Percentiles rank a stretch among this genome's conserved stretches.
Evolutionary conservation across 2,113 vertebrate species (phyloP).

Genomic region (Platichthys flesus): DNA sequence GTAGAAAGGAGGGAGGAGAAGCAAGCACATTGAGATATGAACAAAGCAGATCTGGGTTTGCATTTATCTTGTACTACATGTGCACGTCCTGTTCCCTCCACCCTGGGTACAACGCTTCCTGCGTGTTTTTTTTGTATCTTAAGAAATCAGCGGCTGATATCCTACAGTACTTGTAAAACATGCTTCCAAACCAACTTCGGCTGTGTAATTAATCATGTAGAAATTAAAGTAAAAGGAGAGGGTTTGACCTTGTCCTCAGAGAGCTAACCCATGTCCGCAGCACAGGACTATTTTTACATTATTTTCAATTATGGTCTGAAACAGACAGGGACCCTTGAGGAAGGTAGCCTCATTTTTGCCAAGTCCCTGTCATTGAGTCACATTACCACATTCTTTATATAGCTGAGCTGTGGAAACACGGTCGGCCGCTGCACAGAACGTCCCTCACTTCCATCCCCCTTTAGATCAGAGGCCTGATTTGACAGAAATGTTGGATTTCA

Average conservation of each 20-base stretch:
- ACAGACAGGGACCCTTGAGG: slow-evolving; percentile 71
- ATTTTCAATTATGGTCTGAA: slow-evolving; percentile 84
- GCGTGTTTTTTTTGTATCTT: slow-evolving; percentile 25
- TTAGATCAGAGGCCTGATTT: slow-evolving; percentile 24
- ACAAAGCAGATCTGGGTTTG: slow-evolving; percentile 19
- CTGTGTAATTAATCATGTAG: slow-evolving; percentile 79
- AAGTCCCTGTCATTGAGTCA: slow-evolving; percentile 70
- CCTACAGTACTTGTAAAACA: slow-evolving; percentile 67
- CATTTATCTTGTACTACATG: slow-evolving; percentile 18
- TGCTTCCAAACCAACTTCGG: slow-evolving; percentile 33
- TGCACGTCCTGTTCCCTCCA: slow-evolving; percentile 32
- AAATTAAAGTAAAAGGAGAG: slow-evolving; percentile 78
- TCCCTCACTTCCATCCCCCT: slow-evolving; percentile 38
- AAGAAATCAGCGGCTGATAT: slow-evolving; percentile 49
- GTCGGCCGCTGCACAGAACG: slow-evolving; percentile 37
- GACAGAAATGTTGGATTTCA: slow-evolving; percentile 20
- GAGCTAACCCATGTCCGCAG: slow-evolving; percentile 72
- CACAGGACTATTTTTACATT: slow-evolving; percentile 82
- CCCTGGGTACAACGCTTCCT: slow-evolving; percentile 11
- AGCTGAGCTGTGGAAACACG: slow-evolving; percentile 55
- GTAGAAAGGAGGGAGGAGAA: slow-evolving; percentile 12
- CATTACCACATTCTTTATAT: slow-evolving; percentile 71
- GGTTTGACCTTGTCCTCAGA: slow-evolving; percentile 76
- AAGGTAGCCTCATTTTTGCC: slow-evolving; percentile 73
- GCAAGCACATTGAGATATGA: background rate